phyloP scores from a whole-genome alignment of 2,113 vertebrate genomes.

The Gracilinanus agilis region DNA sequence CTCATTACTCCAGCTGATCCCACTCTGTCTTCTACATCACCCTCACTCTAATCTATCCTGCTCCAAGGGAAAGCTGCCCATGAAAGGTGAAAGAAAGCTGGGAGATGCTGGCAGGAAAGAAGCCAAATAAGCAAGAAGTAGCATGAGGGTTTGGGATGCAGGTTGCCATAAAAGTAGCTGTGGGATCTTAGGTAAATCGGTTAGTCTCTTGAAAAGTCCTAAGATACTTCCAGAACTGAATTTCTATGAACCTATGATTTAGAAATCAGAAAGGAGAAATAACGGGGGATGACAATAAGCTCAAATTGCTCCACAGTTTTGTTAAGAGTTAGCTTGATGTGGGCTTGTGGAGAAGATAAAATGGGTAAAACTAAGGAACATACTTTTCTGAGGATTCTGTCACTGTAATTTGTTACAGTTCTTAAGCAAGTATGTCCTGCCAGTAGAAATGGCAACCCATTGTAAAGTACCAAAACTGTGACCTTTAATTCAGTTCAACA shows the following conservation, averaged over 20 bases:
- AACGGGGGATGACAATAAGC: not conserved
- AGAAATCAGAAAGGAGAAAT: not conserved
- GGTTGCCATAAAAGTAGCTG: not conserved
- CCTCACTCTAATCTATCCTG: not conserved
- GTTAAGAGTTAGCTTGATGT: not conserved
- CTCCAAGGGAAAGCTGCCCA: not conserved
- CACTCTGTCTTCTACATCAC: not conserved
- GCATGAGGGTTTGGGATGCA: not conserved
- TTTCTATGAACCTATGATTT: not conserved
- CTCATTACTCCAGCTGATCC: not conserved
- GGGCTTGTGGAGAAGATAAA: not conserved
- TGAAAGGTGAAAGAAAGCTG: not conserved
- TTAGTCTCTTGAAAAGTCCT: not conserved
- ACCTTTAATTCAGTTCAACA: not conserved
- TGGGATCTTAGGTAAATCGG: not conserved
- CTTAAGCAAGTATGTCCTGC: not conserved
- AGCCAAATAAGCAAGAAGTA: not conserved
- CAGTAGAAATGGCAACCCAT: not conserved
- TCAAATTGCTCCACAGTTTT: not conserved
- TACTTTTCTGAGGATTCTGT: slow-evolving; percentile 7
- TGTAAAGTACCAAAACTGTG: not conserved
- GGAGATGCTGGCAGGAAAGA: not conserved
- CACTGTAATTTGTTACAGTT: not conserved
- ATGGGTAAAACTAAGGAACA: not conserved
- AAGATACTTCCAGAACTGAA: not conserved